phyloP scores from a whole-genome alignment of 2,888 invertebrate species.

The Sturmia bella region DNA sequence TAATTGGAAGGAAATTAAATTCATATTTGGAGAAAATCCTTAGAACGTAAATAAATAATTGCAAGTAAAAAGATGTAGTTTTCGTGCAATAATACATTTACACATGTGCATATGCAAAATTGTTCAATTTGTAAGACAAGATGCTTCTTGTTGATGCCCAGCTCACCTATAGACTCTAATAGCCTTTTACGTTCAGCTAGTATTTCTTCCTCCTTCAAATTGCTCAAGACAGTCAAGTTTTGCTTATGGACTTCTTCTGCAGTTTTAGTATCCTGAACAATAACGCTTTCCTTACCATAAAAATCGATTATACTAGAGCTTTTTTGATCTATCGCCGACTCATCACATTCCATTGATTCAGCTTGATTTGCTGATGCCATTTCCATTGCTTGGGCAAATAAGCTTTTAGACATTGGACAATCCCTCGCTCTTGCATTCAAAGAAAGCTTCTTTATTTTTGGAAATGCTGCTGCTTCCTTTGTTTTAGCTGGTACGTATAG shows the following conservation, averaged over 20 bases:
- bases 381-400: constrained; percentile 83
- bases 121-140: neutral
- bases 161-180: constrained; percentile 81
- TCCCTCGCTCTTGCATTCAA: neutral
- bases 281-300: constrained; percentile 71
- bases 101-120: too few relatives aligned
- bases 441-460: constrained; percentile 62
- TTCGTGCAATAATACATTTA: too few relatives aligned
- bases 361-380: constrained; percentile 71
- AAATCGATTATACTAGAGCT: constrained; percentile 41
- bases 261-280: constrained; percentile 82
- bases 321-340: constrained; percentile 14
- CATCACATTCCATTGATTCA: constrained; percentile 66
- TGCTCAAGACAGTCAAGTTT: constrained; percentile 86
- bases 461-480: constrained; percentile 56
- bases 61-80: too few relatives aligned
- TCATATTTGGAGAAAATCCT: too few relatives aligned
- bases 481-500: neutral
- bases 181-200: constrained; percentile 88
- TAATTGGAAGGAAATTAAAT: too few relatives aligned
- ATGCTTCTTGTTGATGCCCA: neutral
- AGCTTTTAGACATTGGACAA: constrained; percentile 81
- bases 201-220: constrained; percentile 89
- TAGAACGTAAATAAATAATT: too few relatives aligned
- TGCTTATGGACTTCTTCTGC: constrained; percentile 87